Base-by-base conservation (phyloP, 2,797 vertebrate genomes). In the Peromyscus aztecus region DNA sequence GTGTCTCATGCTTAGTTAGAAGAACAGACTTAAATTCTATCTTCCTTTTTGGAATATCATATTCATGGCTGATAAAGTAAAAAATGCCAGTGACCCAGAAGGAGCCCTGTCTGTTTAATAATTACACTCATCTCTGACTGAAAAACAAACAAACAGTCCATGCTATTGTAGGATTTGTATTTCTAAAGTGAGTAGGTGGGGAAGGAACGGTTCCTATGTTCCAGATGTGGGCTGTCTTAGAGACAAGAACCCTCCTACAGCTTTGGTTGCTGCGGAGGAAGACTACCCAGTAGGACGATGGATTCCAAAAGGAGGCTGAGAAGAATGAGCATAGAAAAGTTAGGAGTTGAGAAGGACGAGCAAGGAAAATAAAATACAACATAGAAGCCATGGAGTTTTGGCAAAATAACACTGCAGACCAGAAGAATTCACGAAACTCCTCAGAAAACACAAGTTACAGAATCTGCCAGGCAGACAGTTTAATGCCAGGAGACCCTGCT, bases 361-460 rank as follows among this genome's bases (percentile, higher is more conserved):
- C 7, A 29, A 87, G 11, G 71, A 17, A 14, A 49, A 69, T 34
- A 61, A 92, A 82, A 83, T 37, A 5, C 5, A 83, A 19, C 1
- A 75, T n/a, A 3, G 0, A 27, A 14, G 10, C 14, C 14, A 37
- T 2, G 5, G 10, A 67, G 71, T 82, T 85, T 89, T 73, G 46
- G 37, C 3, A 63, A 57, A 92, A 46, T 19, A 9, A 31, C 4
- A 1, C 11, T 61, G 1, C 24, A 84, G 1, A 34, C 11, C 31
- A 88, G 46, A 89, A 89, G 75, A 71, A 78, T 14, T 91, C 31
- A 29, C 13, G 12, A 71, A 73, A 55, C 2, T 55, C 21, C 34
- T 27, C 31, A 69, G 52, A 55, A 80, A 52, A 84, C 59, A 21
- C 71, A 86, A 89, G n/a, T 92, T 55, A 55, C 61, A 92, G 31